Evolutionary conservation across 2,797 vertebrate genomes (phyloP).

Genomic region (Scyliorhinus canicula): DNA sequence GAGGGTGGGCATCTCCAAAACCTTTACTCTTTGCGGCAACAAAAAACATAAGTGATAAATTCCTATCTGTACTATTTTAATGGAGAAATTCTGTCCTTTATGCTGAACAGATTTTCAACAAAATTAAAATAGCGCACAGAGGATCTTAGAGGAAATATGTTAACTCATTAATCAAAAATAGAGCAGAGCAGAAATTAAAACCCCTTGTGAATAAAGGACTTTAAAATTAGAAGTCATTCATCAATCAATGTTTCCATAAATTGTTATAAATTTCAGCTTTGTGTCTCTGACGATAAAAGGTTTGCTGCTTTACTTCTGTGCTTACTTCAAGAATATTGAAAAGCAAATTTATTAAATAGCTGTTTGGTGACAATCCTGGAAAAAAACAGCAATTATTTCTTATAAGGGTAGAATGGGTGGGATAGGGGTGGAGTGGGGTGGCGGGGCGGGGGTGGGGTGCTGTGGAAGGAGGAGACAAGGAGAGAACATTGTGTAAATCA

Average conservation of each 20-base stretch:
- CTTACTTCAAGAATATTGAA: neutral
- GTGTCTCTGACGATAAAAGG: neutral
- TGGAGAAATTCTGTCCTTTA: neutral
- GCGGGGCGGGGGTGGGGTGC: no score
- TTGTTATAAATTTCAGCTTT: neutral
- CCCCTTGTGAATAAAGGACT: neutral
- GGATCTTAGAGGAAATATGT: neutral
- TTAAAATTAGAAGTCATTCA: neutral
- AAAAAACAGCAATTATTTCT: neutral
- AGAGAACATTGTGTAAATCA: neutral
- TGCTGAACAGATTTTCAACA: neutral
- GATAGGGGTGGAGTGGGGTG: neutral
- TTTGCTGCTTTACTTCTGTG: neutral
- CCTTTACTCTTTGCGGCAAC: no score
- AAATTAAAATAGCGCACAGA: neutral
- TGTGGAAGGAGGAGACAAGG: neutral
- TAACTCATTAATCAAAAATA: neutral
- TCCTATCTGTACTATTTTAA: neutral
- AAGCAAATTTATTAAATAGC: neutral
- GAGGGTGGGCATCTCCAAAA: no score
- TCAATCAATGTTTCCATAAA: neutral
- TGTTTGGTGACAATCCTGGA: neutral
- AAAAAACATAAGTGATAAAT: no score
- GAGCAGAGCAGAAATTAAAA: neutral
- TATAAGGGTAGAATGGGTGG: neutral